These are phyloP conservation scores for Piprites chloris DNA, from an alignment of 2,113 vertebrate species.

Conservation along the genomic window DNA sequence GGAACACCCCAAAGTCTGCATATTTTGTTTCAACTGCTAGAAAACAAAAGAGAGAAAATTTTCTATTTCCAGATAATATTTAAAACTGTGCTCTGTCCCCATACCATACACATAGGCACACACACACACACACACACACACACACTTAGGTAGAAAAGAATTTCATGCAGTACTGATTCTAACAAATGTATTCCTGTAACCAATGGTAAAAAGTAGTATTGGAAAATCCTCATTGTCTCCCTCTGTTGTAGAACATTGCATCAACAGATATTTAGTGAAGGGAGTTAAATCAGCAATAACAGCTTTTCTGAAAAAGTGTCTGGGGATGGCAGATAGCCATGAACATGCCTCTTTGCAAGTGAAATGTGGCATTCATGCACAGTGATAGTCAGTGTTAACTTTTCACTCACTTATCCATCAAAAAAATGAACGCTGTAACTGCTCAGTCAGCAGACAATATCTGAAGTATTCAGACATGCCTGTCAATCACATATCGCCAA, in stretches of 20 bases:
- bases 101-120: background rate
- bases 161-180: background rate
- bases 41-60: background rate
- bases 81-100: background rate
- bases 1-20: background rate
- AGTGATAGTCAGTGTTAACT: background rate
- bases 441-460: background rate
- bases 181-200: background rate
- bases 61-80: background rate
- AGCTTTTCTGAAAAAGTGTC: background rate
- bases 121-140: background rate
- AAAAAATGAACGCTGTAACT: background rate
- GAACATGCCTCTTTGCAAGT: slow-evolving; percentile 17
- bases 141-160: background rate
- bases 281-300: background rate
- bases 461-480: background rate
- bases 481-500: background rate
- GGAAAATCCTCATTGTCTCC: background rate
- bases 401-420: background rate
- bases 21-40: background rate
- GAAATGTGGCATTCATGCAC: background rate
- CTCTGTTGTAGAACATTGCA: background rate
- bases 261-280: background rate
- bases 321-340: background rate
- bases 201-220: background rate